A percentile compares a stretch with the other conserved stretches of the same genome.
Conservation (phyloP, 2,888 invertebrate species). For the Hoplodrina ambigua region DNA sequence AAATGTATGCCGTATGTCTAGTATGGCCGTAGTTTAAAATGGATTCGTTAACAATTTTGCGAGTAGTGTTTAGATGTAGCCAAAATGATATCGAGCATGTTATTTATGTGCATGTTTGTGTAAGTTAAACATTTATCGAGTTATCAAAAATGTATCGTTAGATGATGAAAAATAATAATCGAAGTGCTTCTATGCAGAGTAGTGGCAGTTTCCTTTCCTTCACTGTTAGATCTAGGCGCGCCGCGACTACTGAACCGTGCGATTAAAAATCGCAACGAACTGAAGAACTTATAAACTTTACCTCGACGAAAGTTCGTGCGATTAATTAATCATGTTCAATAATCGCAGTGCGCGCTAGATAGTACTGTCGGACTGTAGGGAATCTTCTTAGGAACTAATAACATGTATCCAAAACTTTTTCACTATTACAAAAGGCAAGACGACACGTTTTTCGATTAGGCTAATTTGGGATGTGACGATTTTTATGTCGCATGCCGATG, state of each 20-base stretch:
- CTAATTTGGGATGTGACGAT: slow-evolving; percentile 78
- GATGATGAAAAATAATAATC: slow-evolving; percentile 78
- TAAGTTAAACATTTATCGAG: slow-evolving; percentile 84
- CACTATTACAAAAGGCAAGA: slow-evolving; percentile 81
- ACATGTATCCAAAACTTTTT: slow-evolving; percentile 84
- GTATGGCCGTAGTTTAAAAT: slow-evolving; percentile 82
- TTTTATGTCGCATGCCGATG: slow-evolving; percentile 75
- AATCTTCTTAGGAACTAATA: slow-evolving; percentile 82
- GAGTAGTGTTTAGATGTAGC: slow-evolving; percentile 86
- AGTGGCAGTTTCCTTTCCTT: slow-evolving; percentile 76
- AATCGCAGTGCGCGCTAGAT: slow-evolving; percentile 39
- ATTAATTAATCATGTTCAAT: slow-evolving; percentile 20
- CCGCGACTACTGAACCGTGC: slow-evolving; percentile 35
- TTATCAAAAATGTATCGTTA: slow-evolving; percentile 88
- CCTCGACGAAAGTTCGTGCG: slow-evolving; percentile 28
- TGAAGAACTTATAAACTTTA: background rate
- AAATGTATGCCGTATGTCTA: slow-evolving; percentile 78
- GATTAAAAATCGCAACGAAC: slow-evolving; percentile 15
- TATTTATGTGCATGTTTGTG: slow-evolving; percentile 84
- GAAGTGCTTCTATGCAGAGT: slow-evolving; percentile 81
- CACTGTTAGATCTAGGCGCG: slow-evolving; percentile 50
- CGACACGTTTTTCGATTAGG: slow-evolving; percentile 76
- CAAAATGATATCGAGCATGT: slow-evolving; percentile 81
- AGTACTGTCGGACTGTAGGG: slow-evolving; percentile 61
- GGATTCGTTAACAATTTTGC: slow-evolving; percentile 86